Conservation (phyloP, 2,888 invertebrate genomes). For the Gibbula magus region DNA sequence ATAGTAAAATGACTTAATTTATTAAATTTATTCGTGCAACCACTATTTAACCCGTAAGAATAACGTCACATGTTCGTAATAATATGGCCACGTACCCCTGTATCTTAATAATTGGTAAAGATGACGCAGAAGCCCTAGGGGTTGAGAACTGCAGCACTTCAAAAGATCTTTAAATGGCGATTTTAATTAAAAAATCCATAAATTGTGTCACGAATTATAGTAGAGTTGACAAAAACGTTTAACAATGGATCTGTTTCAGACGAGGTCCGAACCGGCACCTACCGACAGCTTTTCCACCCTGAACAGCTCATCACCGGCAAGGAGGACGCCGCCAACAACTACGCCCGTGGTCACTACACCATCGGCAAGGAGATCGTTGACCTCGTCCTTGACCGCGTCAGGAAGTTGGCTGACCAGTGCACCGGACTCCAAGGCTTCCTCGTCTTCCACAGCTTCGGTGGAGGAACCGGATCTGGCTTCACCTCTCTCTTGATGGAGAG, state of each 20-base stretch:
- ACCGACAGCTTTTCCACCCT: neutral
- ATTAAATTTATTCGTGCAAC: too few species aligned
- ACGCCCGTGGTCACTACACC: constrained; percentile 5
- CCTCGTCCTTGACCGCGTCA: neutral
- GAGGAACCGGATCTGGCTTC: neutral
- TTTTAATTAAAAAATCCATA: too few species aligned
- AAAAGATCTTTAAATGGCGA: too few species aligned
- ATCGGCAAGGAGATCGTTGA: neutral
- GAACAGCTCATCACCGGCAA: neutral
- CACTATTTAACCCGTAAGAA: too few species aligned
- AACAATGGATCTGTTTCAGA: neutral
- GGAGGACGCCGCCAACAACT: neutral
- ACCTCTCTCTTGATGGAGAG: neutral
- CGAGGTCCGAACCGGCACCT: neutral
- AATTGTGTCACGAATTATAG: too few species aligned
- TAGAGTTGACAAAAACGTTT: neutral
- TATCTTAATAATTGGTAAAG: too few species aligned
- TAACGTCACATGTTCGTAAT: too few species aligned
- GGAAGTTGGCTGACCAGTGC: neutral
- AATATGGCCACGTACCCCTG: too few species aligned
- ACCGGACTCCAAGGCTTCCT: neutral
- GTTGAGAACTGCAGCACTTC: too few species aligned
- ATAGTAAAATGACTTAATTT: too few species aligned
- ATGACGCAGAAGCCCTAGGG: too few species aligned
- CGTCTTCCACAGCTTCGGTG: neutral